These are phyloP conservation scores for Gila robusta DNA, from an alignment of 2,797 vertebrate genomes.

Conservation along the genomic window DNA sequence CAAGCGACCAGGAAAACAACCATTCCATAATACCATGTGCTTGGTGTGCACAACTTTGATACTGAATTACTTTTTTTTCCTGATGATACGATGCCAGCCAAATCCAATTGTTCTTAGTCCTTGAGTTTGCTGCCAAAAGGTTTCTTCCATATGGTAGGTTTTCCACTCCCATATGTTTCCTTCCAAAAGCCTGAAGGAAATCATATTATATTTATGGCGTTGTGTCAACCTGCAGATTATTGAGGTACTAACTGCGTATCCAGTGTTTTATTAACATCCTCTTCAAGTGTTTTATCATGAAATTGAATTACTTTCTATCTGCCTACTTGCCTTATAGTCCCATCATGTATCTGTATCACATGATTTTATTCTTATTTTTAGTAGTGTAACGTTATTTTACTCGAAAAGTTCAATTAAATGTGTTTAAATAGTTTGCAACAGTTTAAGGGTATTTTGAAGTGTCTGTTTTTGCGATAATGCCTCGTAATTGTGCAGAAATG, in stretches of 20 bases:
- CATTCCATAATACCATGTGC: not conserved
- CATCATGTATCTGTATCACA: not conserved
- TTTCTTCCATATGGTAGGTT: not conserved
- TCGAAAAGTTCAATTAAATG: not conserved
- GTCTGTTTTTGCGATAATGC: not conserved
- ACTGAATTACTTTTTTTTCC: conserved; percentile 10
- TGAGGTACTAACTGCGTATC: conserved; percentile 30
- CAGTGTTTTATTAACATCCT: conserved; percentile 20
- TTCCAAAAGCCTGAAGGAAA: conserved; percentile 35
- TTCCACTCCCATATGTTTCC: conserved; percentile 10
- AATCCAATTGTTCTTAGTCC: conserved; percentile 31
- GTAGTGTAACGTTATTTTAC: not conserved
- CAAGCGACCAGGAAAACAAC: not conserved
- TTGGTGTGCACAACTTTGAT: conserved; percentile 1
- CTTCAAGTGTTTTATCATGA: not conserved
- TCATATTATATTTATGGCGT: conserved; percentile 17
- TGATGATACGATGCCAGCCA: not conserved
- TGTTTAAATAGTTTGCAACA: not conserved
- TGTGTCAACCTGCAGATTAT: conserved; percentile 20
- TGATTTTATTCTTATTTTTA: not conserved
- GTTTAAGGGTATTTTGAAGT: not conserved
- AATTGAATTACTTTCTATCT: not conserved
- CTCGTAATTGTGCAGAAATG: not conserved
- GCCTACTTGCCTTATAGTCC: not conserved
- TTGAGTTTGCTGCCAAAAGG: conserved; percentile 47